phyloP scores from a whole-genome alignment of 2,113 vertebrate species.

The Microtus pennsylvanicus region DNA sequence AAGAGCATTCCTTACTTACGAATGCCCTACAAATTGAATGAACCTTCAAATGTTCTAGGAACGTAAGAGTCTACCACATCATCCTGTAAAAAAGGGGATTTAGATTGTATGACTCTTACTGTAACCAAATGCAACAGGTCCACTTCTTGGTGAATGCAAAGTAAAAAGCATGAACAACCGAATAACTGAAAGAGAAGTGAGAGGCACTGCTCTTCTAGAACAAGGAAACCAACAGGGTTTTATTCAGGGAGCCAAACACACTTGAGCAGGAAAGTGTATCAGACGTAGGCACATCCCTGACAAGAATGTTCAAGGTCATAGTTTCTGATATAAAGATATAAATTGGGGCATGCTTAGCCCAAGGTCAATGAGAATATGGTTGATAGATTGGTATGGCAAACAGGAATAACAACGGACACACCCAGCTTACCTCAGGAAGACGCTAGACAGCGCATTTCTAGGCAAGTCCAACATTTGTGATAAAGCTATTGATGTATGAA shows the following conservation, averaged over 20 bases:
- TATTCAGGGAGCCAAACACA: background rate
- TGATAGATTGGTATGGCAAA: background rate
- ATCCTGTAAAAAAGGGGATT: background rate
- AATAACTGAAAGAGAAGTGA: background rate
- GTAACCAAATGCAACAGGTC: background rate
- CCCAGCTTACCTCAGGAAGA: background rate
- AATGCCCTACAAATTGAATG: background rate
- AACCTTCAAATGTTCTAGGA: background rate
- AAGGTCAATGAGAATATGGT: background rate
- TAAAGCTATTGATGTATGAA: background rate
- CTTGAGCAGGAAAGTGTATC: background rate
- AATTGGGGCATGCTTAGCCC: background rate
- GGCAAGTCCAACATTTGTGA: background rate
- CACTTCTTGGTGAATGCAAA: background rate
- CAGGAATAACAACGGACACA: background rate
- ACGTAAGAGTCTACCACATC: background rate
- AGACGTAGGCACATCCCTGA: background rate
- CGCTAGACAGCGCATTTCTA: too few relatives aligned
- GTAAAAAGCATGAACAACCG: background rate
- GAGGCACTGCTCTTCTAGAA: background rate
- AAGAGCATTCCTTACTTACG: background rate
- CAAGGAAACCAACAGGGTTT: fast-evolving
- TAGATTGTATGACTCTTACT: background rate
- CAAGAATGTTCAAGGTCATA: background rate
- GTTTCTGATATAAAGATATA: background rate